phyloP scores from a whole-genome alignment of 2,888 invertebrate species.

The Lamproptera curius region DNA sequence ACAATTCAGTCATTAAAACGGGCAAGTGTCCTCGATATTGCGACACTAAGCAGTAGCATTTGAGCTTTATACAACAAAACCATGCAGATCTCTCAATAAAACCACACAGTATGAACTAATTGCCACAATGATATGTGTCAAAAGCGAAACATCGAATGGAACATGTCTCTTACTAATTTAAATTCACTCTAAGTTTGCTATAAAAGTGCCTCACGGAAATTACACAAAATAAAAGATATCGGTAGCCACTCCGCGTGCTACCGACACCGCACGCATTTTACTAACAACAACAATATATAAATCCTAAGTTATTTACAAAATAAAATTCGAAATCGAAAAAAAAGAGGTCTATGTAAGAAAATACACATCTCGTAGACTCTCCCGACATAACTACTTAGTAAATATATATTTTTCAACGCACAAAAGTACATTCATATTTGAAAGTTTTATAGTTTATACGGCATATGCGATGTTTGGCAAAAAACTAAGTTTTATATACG shows the following conservation, averaged over 20 bases:
- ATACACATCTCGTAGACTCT: slow-evolving; percentile 26
- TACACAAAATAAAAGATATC: neutral
- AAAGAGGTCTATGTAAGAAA: slow-evolving; percentile 24
- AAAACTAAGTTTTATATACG: slow-evolving; percentile 13
- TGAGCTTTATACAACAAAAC: no score
- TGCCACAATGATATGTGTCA: neutral
- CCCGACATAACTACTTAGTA: slow-evolving; percentile 7
- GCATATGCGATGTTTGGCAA: slow-evolving; percentile 19
- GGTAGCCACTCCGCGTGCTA: neutral
- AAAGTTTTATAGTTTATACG: slow-evolving; percentile 23
- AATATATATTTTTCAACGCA: slow-evolving; percentile 19
- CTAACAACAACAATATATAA: slow-evolving; percentile 37
- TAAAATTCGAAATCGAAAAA: slow-evolving; percentile 41
- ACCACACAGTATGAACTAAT: no score
- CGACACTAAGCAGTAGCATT: no score
- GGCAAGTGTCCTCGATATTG: no score
- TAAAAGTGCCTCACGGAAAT: neutral
- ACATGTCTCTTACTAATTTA: neutral
- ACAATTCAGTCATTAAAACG: no score
- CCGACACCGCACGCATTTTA: slow-evolving; percentile 4
- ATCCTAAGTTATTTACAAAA: slow-evolving; percentile 48
- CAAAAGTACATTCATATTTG: slow-evolving; percentile 30
- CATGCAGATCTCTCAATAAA: no score
- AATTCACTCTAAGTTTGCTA: neutral
- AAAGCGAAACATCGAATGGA: neutral